phyloP scores from a whole-genome alignment of 2,113 vertebrate genomes.

The Pseudonaja textilis region DNA sequence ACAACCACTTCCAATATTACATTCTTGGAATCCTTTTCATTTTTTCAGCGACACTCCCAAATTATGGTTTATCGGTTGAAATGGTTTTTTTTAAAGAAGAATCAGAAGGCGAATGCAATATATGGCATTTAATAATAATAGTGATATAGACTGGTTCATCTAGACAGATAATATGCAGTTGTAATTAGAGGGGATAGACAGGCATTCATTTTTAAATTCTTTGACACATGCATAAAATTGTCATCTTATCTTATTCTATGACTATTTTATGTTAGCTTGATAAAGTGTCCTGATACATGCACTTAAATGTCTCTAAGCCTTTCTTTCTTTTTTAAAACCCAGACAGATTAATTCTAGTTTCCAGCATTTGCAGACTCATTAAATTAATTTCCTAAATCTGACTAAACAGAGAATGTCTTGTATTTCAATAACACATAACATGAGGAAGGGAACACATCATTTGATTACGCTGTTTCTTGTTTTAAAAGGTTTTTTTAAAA shows the following conservation, averaged over 20 bases:
- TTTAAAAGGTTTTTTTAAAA: conserved; percentile 46
- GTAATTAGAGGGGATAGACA: conserved; percentile 81
- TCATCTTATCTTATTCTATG: conserved; percentile 84
- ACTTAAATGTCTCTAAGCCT: conserved; percentile 81
- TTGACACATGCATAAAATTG: conserved; percentile 84
- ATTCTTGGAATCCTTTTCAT: conserved; percentile 4
- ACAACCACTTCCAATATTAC: conserved; percentile 46
- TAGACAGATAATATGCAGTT: conserved; percentile 77
- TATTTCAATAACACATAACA: conserved; percentile 43
- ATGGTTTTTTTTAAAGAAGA: conserved; percentile 49
- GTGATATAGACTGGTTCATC: conserved; percentile 76
- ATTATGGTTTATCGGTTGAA: conserved; percentile 68
- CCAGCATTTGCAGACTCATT: conserved; percentile 77
- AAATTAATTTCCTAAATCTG: conserved; percentile 75
- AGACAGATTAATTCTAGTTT: conserved; percentile 81
- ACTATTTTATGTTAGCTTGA: conserved; percentile 84
- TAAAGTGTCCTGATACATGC: conserved; percentile 82
- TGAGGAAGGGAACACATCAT: conserved; percentile 46
- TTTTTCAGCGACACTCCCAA: conserved; percentile 49
- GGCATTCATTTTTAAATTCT: conserved; percentile 82
- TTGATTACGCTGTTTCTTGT: conserved; percentile 51
- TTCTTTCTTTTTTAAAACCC: conserved; percentile 63
- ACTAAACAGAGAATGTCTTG: conserved; percentile 67
- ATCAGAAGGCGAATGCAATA: conserved; percentile 68
- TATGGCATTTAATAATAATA: conserved; percentile 78